phyloP scores from a whole-genome alignment of 1,140 invertebrate species.

The Aphelenchoides avenae region DNA sequence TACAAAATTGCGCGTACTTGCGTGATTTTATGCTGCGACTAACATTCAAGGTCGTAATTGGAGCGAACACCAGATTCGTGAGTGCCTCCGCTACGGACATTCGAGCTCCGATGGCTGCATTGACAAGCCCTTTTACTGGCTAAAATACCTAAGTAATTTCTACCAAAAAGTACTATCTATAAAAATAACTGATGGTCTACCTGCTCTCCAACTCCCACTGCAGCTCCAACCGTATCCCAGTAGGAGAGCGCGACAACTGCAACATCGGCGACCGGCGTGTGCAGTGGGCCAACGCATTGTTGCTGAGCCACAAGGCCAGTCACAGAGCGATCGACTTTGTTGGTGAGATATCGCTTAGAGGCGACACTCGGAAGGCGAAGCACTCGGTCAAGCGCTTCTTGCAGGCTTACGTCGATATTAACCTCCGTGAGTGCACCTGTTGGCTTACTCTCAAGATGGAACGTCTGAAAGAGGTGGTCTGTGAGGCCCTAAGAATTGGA shows the following conservation, averaged over 20 bases:
- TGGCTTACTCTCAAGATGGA: too few species aligned
- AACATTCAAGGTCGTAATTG: slow-evolving; percentile 72
- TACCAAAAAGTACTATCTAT: slow-evolving; percentile 70
- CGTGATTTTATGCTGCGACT: neutral
- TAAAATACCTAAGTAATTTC: slow-evolving; percentile 58
- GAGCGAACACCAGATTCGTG: slow-evolving; percentile 92
- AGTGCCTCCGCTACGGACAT: slow-evolving; percentile 88
- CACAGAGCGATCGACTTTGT: slow-evolving; percentile 86
- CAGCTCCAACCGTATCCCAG: slow-evolving; percentile 71
- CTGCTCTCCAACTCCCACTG: slow-evolving; percentile 91
- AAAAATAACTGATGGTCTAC: slow-evolving; percentile 75
- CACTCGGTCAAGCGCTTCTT: slow-evolving; percentile 73
- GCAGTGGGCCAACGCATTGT: slow-evolving; percentile 91
- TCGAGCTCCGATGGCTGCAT: slow-evolving; percentile 76
- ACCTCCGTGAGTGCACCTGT: slow-evolving; percentile 63
- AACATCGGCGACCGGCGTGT: slow-evolving; percentile 88
- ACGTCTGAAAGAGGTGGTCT: slow-evolving; percentile 61
- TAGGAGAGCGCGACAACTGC: slow-evolving; percentile 80
- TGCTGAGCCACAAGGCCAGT: slow-evolving; percentile 92
- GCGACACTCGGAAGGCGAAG: slow-evolving; percentile 81
- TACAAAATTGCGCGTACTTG: slow-evolving; percentile 40
- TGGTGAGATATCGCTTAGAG: slow-evolving; percentile 90
- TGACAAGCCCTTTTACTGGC: slow-evolving; percentile 82
- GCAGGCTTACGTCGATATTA: slow-evolving; percentile 65
- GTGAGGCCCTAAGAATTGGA: neutral